phyloP scores from a whole-genome alignment of 2,113 vertebrate genomes.

The Nothoprocta perdicaria region DNA sequence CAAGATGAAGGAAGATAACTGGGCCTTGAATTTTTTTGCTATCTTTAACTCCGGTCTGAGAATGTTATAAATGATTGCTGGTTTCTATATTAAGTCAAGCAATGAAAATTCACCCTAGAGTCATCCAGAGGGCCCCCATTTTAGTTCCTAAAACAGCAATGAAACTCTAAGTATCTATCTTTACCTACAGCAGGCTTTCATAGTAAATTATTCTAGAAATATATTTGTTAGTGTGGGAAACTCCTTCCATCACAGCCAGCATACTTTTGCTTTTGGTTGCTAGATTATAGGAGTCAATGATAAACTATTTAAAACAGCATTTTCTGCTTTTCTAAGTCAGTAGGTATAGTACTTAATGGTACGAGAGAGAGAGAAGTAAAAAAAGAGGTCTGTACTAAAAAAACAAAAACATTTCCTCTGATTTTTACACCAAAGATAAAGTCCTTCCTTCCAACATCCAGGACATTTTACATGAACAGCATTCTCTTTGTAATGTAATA shows the following conservation, averaged over 20 bases:
- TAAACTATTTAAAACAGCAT: slow-evolving; percentile 22
- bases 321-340: background rate
- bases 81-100: background rate
- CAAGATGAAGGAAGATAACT: background rate
- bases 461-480: background rate
- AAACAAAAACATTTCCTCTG: background rate
- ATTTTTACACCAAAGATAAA: background rate
- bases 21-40: background rate
- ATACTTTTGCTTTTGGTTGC: slow-evolving; percentile 13
- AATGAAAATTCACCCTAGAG: background rate
- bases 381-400: background rate
- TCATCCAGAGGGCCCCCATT: background rate
- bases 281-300: slow-evolving; percentile 26
- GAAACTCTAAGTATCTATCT: background rate
- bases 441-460: background rate
- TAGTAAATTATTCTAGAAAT: background rate
- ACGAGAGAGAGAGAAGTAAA: slow-evolving; percentile 1
- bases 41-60: background rate
- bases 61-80: background rate
- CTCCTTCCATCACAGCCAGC: background rate
- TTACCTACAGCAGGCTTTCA: background rate
- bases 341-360: background rate
- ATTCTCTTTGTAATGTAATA: slow-evolving; percentile 1
- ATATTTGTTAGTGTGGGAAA: background rate
- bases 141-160: background rate